Percentiles rank a stretch among this genome's conserved stretches.
phyloP scores from a whole-genome alignment of 2,113 vertebrate species.

The Indicator indicator region DNA sequence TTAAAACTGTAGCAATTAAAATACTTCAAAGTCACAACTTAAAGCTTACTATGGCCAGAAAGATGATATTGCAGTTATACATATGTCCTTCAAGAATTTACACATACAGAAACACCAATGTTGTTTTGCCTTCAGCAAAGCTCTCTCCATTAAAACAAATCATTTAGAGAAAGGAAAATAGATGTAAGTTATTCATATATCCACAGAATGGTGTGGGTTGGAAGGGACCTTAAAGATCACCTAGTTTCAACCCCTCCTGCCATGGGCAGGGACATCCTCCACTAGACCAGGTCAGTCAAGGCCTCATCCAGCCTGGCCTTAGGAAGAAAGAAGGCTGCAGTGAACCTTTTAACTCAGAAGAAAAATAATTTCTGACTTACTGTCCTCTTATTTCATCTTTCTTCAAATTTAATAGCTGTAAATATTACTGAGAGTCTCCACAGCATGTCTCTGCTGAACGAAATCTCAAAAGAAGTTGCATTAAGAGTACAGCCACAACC shows the following conservation, averaged over 20 bases:
- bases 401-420: background rate
- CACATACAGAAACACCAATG: background rate
- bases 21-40: background rate
- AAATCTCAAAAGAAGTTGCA: background rate
- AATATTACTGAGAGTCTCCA: background rate
- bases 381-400: background rate
- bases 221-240: no score
- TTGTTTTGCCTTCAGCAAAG: background rate
- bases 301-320: background rate
- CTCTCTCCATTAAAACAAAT: background rate
- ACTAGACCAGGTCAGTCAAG: no score
- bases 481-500: background rate
- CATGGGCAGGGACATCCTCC: no score
- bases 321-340: background rate
- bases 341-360: background rate
- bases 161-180: background rate
- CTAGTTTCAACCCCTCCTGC: no score
- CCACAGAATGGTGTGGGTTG: no score
- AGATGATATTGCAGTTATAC: background rate
- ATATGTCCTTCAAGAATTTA: background rate
- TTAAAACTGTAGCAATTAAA: constrained; percentile 28
- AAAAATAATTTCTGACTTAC: background rate
- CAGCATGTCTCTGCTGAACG: background rate
- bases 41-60: background rate
- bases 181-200: background rate